Evolutionary conservation across 1,140 invertebrate genomes (phyloP).

Genomic region (Pachyrhynchus sulphureomaculatus): DNA sequence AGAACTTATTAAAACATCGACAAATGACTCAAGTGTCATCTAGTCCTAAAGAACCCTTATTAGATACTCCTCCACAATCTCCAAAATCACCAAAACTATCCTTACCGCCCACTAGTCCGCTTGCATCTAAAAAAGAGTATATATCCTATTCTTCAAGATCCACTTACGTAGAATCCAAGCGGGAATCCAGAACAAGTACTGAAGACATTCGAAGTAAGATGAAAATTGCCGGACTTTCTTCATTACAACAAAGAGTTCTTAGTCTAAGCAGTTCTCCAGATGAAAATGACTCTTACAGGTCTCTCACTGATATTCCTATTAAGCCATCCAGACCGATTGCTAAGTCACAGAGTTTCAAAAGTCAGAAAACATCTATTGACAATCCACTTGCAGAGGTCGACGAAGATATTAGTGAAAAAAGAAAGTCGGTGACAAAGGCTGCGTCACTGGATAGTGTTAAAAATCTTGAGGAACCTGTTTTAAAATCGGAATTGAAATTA

Average conservation of each 20-base stretch:
- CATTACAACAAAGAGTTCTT: constrained; percentile 54
- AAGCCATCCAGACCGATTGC: constrained; percentile 63
- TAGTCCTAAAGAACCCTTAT: constrained; percentile 7
- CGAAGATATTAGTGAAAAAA: constrained; percentile 15
- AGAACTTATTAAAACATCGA: constrained; percentile 43
- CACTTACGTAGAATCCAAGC: constrained; percentile 6
- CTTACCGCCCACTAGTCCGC: constrained; percentile 3
- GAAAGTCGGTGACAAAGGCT: constrained; percentile 32
- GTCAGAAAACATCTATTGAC: not conserved
- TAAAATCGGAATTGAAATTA: constrained; percentile 25
- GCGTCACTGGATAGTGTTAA: constrained; percentile 60
- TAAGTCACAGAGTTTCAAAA: constrained; percentile 67
- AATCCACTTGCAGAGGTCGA: not conserved
- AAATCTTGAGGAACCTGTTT: constrained; percentile 52
- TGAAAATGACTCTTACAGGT: constrained; percentile 50
- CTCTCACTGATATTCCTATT: constrained; percentile 52
- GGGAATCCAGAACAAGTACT: constrained; percentile 11
- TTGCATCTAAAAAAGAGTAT: constrained; percentile 17
- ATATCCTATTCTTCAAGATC: constrained; percentile 2
- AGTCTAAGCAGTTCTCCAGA: constrained; percentile 35
- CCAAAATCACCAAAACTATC: constrained; percentile 19
- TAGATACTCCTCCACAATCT: constrained; percentile 17
- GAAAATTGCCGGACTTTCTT: constrained; percentile 55
- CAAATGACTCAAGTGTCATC: constrained; percentile 25
- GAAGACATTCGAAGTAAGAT: constrained; percentile 49